Base-by-base conservation (phyloP, 2,888 invertebrate genomes). In the Melanostoma mellinum region DNA sequence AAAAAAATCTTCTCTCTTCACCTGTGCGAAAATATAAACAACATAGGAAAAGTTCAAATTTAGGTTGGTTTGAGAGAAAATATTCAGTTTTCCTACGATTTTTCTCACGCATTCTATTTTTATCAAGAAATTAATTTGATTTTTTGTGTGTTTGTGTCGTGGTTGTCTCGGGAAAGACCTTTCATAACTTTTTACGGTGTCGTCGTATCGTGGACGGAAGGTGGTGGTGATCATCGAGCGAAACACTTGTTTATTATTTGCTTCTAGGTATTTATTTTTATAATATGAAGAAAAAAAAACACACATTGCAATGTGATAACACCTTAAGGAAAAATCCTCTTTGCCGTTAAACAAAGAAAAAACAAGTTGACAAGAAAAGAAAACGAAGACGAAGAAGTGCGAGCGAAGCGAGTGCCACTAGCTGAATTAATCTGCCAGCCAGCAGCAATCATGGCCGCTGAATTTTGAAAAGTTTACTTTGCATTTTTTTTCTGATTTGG, bases 71-170 rank as follows among this genome's bases (percentile, higher is more conserved):
- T 2, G 4, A 30, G 1, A 5, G 30, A 6, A 50, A 40, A 50
- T 32, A 50, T 50, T 38, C 50, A 20, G 48, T 72, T 72, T 50
- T 60, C n/a, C 35, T 40, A 32, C 33, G 32, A 58, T 53, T 48
- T 74, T 63, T 74, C 84, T 71, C 74, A 79, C 79, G 84, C 74
- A 84, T 79, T 84, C 84, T 84, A 84, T 84, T 84, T 84, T 84
- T 84, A 84, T 75, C 71, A 56, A 67, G 38, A 46, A 58, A 69
- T 35, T 33, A 10, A 52, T 56, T 58, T 68, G 68, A 65, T 32
- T 67, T 56, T 46, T 33, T 60, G 56, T 60, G 42, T 38, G 42
- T 68, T 58, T 60, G 68, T 74, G 46, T 77, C 46, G 73, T 50
- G n/a, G 40, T 60, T 55, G 38, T 55, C 46, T 46, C 40, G 4